Evolutionary conservation across 2,888 invertebrate genomes (phyloP), one percentile per base, ranked within the genome.

Genomic region (Xylota sylvarum): DNA sequence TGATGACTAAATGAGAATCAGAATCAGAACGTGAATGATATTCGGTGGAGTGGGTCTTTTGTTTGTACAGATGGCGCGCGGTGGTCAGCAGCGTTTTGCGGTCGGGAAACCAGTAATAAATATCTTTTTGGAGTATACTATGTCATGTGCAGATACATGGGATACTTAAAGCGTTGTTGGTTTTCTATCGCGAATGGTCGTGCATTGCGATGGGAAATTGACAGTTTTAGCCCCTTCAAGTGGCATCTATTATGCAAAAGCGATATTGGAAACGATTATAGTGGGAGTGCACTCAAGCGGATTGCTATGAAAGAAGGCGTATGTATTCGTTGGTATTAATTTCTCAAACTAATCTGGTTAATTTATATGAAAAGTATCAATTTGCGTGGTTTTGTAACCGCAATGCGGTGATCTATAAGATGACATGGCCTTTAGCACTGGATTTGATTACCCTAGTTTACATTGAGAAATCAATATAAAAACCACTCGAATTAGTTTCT

Each of bases 51-150:
- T 79, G 67, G 30, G 70, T 48, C 23, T 64, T 52, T 72, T 81
- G 81, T 85, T 77, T 72, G 55, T 35, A 65, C 81, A 81, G 76
- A 85, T 76, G 74, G 70, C 35, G 70, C 35, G 52, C 58, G 37
- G 52, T 70, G 74, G 72, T 85, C 60, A 60, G 48, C 30, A 37
- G 32, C 40, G 32, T n/a, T 77, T 35, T 70, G 64, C 32, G 60
- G 50, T 60, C 37, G 19, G 17, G 17, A 56, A 48, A 48, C 37
- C 48, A 52, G 58, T 43, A 73, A 73, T 72, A 81, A 69, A 81
- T 69, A 81, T 52, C 62, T 67, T 40, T 74, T 76, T 62, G 40
- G 55, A 46, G 74, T 43, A 81, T 60, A n/a, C n/a, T n/a, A 74
- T 43, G 65, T 67, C 73, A 73, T 46, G 50, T 73, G 67, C 74